Percentiles rank a stretch among this genome's conserved stretches.
These are phyloP conservation scores for Automeris io DNA, from an alignment of 2,888 invertebrate genomes.

Conservation along the genomic window DNA sequence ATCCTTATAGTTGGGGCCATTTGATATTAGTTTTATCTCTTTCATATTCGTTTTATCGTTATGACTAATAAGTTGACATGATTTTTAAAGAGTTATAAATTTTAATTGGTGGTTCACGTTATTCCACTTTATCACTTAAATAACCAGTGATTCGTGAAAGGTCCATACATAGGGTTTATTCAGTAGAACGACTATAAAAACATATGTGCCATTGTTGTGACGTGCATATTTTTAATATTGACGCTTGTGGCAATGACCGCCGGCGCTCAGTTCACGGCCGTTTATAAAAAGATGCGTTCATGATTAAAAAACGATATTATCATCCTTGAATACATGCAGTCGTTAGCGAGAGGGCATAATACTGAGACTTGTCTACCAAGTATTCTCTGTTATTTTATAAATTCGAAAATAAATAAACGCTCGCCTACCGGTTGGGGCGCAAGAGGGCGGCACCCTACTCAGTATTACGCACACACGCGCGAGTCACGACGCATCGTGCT, in stretches of 20 bases:
- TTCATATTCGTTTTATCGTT: too few species aligned
- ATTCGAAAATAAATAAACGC: conserved; percentile 63
- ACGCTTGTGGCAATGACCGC: conserved; percentile 71
- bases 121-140: not conserved
- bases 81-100: too few species aligned
- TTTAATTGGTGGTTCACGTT: not conserved
- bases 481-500: conserved; percentile 36
- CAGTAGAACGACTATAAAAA: conserved; percentile 17
- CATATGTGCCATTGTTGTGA: conserved; percentile 42
- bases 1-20: too few species aligned
- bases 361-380: conserved; percentile 4
- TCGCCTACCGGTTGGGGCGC: conserved; percentile 29
- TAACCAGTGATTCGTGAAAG: not conserved
- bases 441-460: conserved; percentile 40
- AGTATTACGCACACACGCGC: conserved; percentile 45
- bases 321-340: conserved; percentile 22
- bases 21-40: too few species aligned
- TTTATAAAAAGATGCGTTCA: conserved; percentile 51
- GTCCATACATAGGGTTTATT: not conserved
- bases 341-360: conserved; percentile 7
- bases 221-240: conserved; percentile 64
- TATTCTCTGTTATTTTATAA: conserved; percentile 19
- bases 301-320: conserved; percentile 36
- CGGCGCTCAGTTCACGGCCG: conserved; percentile 66
- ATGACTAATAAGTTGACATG: too few species aligned